Evolutionary conservation across 2,888 invertebrate genomes (phyloP).

Genomic region (Trachelus iudaicus): DNA sequence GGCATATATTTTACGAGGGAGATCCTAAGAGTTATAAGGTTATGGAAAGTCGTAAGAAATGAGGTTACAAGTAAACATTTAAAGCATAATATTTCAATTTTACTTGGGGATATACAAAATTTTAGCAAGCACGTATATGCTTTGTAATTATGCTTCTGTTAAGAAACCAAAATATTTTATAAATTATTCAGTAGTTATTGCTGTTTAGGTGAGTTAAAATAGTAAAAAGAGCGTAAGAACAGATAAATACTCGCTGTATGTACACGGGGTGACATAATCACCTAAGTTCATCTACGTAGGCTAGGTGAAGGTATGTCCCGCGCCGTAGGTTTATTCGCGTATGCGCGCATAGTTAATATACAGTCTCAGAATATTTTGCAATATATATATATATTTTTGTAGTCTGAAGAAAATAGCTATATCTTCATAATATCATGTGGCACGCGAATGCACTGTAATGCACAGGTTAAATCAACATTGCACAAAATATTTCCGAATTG

Average conservation of each 20-base stretch:
- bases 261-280: conserved; percentile 15
- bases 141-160: background rate
- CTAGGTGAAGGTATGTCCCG: background rate
- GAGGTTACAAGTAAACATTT: background rate
- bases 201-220: conserved; percentile 8
- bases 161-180: background rate
- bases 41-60: background rate
- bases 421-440: conserved; percentile 37
- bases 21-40: background rate
- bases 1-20: background rate
- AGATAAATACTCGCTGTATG: conserved; percentile 40
- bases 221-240: conserved; percentile 18
- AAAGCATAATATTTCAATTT: background rate
- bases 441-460: conserved; percentile 30
- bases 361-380: conserved; percentile 48
- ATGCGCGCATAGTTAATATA: conserved; percentile 24
- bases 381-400: conserved; percentile 41
- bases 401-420: conserved; percentile 35
- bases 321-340: conserved; percentile 31
- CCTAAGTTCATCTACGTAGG: background rate
- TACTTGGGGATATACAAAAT: background rate
- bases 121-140: background rate
- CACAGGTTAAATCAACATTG: conserved; percentile 11
- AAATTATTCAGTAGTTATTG: background rate
- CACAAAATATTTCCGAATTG: conserved; percentile 22